phyloP scores from a whole-genome alignment of 2,888 invertebrate genomes.

The Mesorhabditis sp. region DNA sequence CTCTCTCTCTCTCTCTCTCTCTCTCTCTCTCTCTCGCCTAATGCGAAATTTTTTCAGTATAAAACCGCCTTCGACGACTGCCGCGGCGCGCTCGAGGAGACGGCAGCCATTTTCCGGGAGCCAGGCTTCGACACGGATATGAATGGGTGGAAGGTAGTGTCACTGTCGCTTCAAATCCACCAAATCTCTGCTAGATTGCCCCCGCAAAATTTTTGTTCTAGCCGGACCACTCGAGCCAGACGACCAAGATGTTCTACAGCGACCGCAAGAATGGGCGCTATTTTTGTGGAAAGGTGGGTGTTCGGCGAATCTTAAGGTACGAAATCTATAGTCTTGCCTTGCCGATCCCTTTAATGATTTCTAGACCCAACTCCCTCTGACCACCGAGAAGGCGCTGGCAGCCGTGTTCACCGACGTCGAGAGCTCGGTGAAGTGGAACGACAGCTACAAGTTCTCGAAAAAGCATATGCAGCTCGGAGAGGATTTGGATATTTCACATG shows the following conservation, averaged over 20 bases:
- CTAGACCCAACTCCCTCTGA: not conserved
- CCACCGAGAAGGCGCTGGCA: not conserved
- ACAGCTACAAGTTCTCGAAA: constrained; percentile 6
- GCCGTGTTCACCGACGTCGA: not conserved
- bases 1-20: too few relatives aligned
- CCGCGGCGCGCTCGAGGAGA: not conserved
- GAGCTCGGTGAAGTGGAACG: constrained; percentile 2
- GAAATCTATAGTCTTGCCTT: too few relatives aligned
- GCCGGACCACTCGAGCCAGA: constrained; percentile 2
- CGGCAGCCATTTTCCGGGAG: not conserved
- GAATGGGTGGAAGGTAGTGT: not conserved
- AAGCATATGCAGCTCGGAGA: not conserved
- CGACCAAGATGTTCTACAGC: not conserved
- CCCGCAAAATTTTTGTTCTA: not conserved
- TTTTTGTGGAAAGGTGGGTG: not conserved
- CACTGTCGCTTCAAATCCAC: not conserved
- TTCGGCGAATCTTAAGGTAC: too few relatives aligned
- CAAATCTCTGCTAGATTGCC: too few relatives aligned
- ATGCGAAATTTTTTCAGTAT: not conserved
- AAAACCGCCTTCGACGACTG: not conserved
- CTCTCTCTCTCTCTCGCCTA: too few relatives aligned
- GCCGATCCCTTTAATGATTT: not conserved
- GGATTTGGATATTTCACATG: not conserved
- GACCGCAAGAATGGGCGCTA: constrained; percentile 2
- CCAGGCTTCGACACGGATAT: not conserved